Evolutionary conservation across 2,888 invertebrate species (phyloP), one percentile per base, ranked within the genome.

Genomic region (Lysandra coridon): DNA sequence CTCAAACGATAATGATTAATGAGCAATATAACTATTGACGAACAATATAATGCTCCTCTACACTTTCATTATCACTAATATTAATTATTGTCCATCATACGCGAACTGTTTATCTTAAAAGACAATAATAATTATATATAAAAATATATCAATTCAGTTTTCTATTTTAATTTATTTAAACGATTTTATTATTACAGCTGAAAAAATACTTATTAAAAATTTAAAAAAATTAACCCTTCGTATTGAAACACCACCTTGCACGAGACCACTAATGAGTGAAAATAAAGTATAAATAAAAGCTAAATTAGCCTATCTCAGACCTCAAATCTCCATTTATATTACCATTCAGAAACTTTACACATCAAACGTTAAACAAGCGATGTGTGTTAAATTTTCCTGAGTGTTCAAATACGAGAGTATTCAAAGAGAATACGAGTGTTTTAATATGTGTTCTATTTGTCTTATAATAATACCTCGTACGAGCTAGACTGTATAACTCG

Each of bases 301-400:
- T 12, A 2, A 33, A 57, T 57, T 17, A 33, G 6, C n/a, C 23
- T 33, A 33, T 76, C 57, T 76, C 30, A 6, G 30, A 76, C 57
- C 57, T 57, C 4, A 57, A 76, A 76, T 76, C 76, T 76, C 76
- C 17, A 76, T 76, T 76, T 57, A 76, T 76, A 76, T 76, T 76
- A 76, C 53, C 76, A 76, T 76, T 57, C 76, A 7, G 57, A 76
- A 76, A 76, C 53, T 76, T 76, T 76, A 53, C 57, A 76, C 76
- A 76, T 76, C 76, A 57, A 76, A 76, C 33, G 76, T 57, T 57
- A 57, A 76, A 76, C 57, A 76, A 57, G 76, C 76, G 57, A 57
- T 76, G 76, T 76, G 76, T 76, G 76, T 57, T 33, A 76, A 76
- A 76, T 76, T 76, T 76, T 53, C 76, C 76, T 17, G 57, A 76